Conservation (phyloP, 1,140 invertebrate species). For the Cotesia glomerata region DNA sequence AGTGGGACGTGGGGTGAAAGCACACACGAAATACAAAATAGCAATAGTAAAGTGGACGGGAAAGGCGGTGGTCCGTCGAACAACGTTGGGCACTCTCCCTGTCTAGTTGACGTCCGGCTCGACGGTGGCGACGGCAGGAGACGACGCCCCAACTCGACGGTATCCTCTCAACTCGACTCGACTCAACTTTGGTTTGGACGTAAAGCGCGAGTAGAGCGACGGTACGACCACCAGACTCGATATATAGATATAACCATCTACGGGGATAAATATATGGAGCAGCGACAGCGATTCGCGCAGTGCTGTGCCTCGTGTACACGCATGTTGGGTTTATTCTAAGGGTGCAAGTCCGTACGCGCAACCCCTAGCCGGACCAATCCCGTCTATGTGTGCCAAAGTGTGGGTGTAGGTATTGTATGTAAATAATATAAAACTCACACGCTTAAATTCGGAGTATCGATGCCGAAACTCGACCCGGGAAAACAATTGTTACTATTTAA, state of each 20-base stretch:
- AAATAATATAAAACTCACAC: too few relatives aligned
- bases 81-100: conserved; percentile 40
- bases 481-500: too few relatives aligned
- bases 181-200: conserved; percentile 42
- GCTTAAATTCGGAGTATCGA: too few relatives aligned
- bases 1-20: neutral
- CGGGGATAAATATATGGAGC: neutral
- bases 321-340: conserved; percentile 13
- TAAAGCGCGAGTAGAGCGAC: conserved; percentile 47
- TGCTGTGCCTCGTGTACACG: conserved; percentile 44
- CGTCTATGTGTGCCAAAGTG: neutral
- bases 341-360: neutral
- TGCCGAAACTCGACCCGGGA: too few relatives aligned
- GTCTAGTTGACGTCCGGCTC: conserved; percentile 14
- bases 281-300: conserved; percentile 45
- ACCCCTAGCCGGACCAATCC: neutral
- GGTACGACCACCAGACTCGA: neutral
- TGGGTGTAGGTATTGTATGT: too few relatives aligned
- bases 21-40: neutral
- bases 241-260: neutral
- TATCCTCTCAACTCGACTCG: conserved; percentile 32
- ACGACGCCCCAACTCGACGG: conserved; percentile 58
- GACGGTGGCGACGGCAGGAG: conserved; percentile 43
- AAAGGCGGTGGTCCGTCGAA: conserved; percentile 47
- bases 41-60: neutral